Evolutionary conservation across 2,113 vertebrate genomes (phyloP).

Genomic region (Elephantulus edwardii): DNA sequence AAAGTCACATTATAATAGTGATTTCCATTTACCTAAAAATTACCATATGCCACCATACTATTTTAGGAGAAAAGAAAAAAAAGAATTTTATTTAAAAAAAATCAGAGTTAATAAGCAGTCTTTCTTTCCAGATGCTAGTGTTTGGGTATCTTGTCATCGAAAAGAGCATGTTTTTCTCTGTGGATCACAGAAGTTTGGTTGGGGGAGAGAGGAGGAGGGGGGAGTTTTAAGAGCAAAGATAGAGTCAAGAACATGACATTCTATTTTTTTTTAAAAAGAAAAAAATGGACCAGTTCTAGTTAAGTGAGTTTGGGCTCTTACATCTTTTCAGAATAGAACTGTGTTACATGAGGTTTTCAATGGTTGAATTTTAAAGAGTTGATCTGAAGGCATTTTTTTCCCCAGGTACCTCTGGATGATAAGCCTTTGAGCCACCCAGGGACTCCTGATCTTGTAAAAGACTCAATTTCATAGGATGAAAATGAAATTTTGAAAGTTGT

Average conservation of each 20-base stretch:
- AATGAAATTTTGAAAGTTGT: neutral
- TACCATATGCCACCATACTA: neutral
- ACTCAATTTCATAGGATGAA: neutral
- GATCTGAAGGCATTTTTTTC: neutral
- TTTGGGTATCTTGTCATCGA: neutral
- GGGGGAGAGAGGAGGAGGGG: neutral
- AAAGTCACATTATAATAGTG: slow-evolving; percentile 4
- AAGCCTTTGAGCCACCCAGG: neutral
- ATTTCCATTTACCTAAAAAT: slow-evolving; percentile 44
- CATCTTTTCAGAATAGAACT: neutral
- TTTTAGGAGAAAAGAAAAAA: neutral
- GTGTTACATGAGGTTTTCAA: neutral
- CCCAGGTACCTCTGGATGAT: neutral
- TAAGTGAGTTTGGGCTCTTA: neutral
- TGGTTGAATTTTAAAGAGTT: neutral
- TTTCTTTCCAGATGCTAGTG: neutral
- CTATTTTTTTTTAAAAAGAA: neutral
- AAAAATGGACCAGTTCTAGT: neutral
- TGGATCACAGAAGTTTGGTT: neutral
- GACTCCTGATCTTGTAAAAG: neutral
- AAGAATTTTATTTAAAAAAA: neutral
- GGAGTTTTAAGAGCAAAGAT: neutral
- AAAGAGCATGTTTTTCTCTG: slow-evolving; percentile 19
- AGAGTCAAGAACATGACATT: neutral
- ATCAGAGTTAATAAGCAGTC: neutral